phyloP scores from a whole-genome alignment of 2,888 invertebrate species.

The Selenia dentaria region DNA sequence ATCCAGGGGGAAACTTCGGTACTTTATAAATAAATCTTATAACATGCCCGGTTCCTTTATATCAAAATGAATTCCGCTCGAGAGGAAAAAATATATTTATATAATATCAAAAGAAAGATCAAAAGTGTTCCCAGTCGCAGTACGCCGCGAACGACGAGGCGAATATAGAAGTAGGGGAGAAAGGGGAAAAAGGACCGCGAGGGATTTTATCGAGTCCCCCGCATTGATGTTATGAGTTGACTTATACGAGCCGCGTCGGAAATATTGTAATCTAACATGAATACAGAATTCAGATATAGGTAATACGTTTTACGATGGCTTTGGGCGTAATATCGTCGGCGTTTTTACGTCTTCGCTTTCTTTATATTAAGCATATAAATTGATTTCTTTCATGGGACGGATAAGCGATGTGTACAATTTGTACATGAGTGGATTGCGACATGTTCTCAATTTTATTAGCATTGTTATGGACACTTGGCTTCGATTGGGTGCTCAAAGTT shows the following conservation, averaged over 20 bases:
- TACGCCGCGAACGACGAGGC: conserved; percentile 43
- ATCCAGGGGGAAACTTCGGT: too few relatives aligned
- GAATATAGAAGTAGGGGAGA: conserved; percentile 39
- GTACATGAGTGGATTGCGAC: conserved; percentile 37
- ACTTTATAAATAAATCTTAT: too few relatives aligned
- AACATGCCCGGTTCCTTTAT: too few relatives aligned
- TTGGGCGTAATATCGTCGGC: conserved; percentile 48
- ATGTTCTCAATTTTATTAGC: conserved; percentile 31
- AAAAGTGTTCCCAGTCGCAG: conserved; percentile 62
- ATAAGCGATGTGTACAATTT: too few relatives aligned
- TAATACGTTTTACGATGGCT: conserved; percentile 56
- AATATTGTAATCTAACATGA: conserved; percentile 71
- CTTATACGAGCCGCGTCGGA: conserved; percentile 54
- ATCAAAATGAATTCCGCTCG: conserved; percentile 62
- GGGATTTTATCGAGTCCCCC: conserved; percentile 62
- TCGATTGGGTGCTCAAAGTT: conserved; percentile 25
- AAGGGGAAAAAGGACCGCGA: conserved; percentile 47
- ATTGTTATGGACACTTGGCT: conserved; percentile 25
- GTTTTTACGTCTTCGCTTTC: conserved; percentile 45
- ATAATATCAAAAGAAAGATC: conserved; percentile 74
- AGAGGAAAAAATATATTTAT: conserved; percentile 70
- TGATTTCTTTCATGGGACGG: conserved; percentile 39
- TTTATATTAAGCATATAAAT: conserved; percentile 41
- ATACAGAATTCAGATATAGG: conserved; percentile 63
- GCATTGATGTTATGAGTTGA: conserved; percentile 58